Evolutionary conservation across 92 coral and sea anemone genomes (phyloP).

Genomic region (Parazoanthus swiftii): DNA sequence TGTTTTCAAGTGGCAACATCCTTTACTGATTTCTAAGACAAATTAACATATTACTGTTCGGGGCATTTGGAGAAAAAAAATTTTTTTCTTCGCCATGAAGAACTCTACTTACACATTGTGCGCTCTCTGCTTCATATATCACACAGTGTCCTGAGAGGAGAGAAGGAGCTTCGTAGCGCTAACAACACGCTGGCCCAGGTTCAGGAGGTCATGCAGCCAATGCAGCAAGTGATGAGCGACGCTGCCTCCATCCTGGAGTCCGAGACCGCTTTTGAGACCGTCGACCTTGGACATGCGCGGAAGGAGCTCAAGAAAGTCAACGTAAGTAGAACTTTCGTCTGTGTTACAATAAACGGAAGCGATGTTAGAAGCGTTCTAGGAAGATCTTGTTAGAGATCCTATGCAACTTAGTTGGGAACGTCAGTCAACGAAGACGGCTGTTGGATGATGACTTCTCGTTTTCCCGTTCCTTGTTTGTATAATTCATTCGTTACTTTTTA

Average conservation of each 20-base stretch:
- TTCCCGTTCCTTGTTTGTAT: too few species aligned
- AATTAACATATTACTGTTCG: not conserved
- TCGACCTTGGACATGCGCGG: constrained; percentile 76
- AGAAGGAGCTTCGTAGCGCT: constrained; percentile 75
- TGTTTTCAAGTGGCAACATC: not conserved
- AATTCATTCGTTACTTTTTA: too few species aligned
- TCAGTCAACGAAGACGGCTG: too few species aligned
- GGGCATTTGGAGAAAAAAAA: not conserved
- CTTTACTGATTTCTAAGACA: not conserved
- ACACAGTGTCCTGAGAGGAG: constrained; percentile 57
- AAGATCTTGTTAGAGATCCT: too few species aligned
- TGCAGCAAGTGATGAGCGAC: constrained; percentile 84
- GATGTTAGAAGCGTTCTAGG: not conserved
- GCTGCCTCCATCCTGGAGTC: constrained; percentile 83
- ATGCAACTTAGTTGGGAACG: too few species aligned
- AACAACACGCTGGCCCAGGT: constrained; percentile 86
- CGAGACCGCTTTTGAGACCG: constrained; percentile 72
- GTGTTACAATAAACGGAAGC: not conserved
- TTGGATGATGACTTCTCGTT: too few species aligned
- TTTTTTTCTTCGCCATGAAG: not conserved
- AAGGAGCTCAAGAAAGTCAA: constrained; percentile 79
- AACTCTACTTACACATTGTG: not conserved
- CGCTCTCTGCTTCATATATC: not conserved
- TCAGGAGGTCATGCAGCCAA: constrained; percentile 79
- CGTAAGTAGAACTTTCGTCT: constrained; percentile 48